Evolutionary conservation across 2,797 vertebrate genomes (phyloP), one percentile per base, ranked within the genome.

Genomic region (Acridotheres tristis): DNA sequence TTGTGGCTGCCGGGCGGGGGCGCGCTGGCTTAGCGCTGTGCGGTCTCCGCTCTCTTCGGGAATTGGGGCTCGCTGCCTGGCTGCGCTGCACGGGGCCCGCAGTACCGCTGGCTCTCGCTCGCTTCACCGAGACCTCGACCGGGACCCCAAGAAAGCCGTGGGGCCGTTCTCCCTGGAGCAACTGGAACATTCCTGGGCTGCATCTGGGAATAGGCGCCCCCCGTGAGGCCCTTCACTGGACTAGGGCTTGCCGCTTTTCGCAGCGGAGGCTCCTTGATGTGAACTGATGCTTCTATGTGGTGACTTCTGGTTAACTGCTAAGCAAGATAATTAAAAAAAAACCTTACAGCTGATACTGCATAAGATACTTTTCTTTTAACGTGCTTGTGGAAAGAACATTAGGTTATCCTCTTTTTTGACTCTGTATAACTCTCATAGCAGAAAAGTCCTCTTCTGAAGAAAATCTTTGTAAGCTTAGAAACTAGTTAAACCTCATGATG

Each of bases 81-180:
- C 7, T 10, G 1, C 5, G 1, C 16, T 11, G 9, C 2, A 2
- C 4, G 2, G 40, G 5, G 23, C 47, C 9, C 19, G 38, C 23
- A 1, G 10, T 11, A 3, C 16, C 5, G 8, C 23, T 25, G 29
- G 3, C 10, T 13, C 16, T 13, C 16, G 10, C 6, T 77, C 7
- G 25, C 7, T 62, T 55, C 6, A 40, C 34, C 3, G 9, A 13
- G 3, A 53, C 10, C 8, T 20, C 4, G 10, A 47, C 34, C 4
- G 9, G 20, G 4, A 53, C 10, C 8, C 20, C 4, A 8, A 47
- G 20, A 30, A 34, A 30, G 34, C 23, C 9, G 13, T 25, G n/a
- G 7, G 23, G n/a, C 29, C 16, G 16, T 48, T 40, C 25, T 47
- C 16, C 20, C 9, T 34, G 34, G 34, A 14, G 14, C 30, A 22